phyloP scores from a whole-genome alignment of 2,888 invertebrate genomes.

The Tyria jacobaeae region DNA sequence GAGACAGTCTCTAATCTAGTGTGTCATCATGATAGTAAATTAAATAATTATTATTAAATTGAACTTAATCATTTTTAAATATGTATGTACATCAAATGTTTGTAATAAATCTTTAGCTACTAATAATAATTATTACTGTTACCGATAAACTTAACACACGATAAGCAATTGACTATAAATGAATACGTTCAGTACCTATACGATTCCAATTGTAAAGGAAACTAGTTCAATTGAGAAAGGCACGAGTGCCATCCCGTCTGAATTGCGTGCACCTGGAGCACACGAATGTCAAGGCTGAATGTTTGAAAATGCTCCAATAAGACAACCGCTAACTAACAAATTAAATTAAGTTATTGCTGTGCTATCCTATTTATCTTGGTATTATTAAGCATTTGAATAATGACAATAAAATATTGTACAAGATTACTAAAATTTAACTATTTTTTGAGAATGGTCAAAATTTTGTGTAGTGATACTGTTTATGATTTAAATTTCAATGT shows the following conservation, averaged over 20 bases:
- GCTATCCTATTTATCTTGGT: conserved; percentile 29
- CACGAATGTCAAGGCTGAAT: conserved; percentile 83
- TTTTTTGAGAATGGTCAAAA: not conserved
- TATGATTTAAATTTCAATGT: conserved; percentile 62
- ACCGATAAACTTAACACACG: conserved; percentile 12
- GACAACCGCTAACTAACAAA: conserved; percentile 35
- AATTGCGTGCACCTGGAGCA: conserved; percentile 70
- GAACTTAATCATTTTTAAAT: not conserved
- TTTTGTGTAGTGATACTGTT: conserved; percentile 34
- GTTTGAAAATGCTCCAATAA: conserved; percentile 80
- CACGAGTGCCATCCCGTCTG: conserved; percentile 47
- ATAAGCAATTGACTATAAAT: conserved; percentile 18
- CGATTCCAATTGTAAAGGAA: conserved; percentile 44
- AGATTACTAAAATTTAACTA: not conserved
- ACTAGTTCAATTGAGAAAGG: conserved; percentile 55
- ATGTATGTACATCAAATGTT: too few species aligned
- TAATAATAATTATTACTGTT: conserved; percentile 13
- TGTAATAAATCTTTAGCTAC: conserved; percentile 10
- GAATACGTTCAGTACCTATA: conserved; percentile 22
- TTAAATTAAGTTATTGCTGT: conserved; percentile 25
- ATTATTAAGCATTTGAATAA: conserved; percentile 25
- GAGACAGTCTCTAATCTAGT: not conserved
- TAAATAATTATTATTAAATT: not conserved
- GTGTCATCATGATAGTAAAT: not conserved
- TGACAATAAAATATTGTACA: not conserved